Conservation (phyloP, 2,113 vertebrate species). For the Desmodus rotundus region DNA sequence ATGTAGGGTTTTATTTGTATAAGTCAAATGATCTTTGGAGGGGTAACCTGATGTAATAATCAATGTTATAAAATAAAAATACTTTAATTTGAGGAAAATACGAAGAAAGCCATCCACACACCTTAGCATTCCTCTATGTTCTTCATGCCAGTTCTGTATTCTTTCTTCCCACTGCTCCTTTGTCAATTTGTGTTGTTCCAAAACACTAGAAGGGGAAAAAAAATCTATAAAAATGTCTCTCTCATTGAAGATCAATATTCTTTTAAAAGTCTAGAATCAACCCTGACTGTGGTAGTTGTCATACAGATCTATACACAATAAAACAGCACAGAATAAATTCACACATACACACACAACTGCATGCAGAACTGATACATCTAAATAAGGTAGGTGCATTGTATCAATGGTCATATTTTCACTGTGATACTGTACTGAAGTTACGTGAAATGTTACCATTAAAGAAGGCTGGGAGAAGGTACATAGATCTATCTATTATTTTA, state of each 20-base stretch:
- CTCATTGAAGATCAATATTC: background rate
- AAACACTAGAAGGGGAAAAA: slow-evolving; percentile 83
- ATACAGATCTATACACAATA: background rate
- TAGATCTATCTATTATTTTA: background rate
- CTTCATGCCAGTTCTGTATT: slow-evolving; percentile 98
- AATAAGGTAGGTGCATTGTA: background rate
- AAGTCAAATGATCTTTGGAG: background rate
- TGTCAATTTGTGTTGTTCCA: slow-evolving; percentile 98
- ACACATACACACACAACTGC: background rate
- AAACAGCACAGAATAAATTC: background rate
- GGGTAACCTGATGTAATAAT: background rate
- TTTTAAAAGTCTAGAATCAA: background rate
- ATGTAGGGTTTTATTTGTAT: background rate
- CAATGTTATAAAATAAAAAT: background rate
- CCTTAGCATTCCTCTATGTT: slow-evolving; percentile 97
- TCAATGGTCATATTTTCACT: background rate
- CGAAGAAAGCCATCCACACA: slow-evolving; percentile 58
- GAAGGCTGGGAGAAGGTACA: background rate
- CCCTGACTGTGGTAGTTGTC: background rate
- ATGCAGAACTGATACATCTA: background rate
- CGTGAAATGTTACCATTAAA: background rate
- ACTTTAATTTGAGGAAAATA: background rate
- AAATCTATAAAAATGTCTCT: background rate
- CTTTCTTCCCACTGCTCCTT: slow-evolving; percentile 99
- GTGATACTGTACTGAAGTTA: background rate